Evolutionary conservation across 2,888 invertebrate species (phyloP).

Genomic region (Merodon equestris): DNA sequence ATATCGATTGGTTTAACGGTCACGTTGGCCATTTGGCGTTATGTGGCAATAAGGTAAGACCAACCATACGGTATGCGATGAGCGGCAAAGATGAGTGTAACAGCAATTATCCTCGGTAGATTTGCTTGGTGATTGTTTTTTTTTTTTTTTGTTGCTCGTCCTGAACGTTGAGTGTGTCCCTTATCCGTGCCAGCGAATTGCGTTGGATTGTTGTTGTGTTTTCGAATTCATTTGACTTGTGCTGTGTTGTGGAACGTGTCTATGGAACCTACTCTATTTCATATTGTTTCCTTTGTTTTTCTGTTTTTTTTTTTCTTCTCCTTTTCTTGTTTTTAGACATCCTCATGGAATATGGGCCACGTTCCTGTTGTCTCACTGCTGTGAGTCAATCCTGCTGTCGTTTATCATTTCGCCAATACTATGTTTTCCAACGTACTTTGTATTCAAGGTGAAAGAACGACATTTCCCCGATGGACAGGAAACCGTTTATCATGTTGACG

Average conservation of each 20-base stretch:
- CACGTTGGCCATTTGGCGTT: conserved; percentile 94
- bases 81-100: conserved; percentile 4
- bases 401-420: conserved; percentile 88
- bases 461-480: conserved; percentile 73
- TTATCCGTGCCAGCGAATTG: too few relatives aligned
- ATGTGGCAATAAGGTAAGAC: conserved; percentile 89
- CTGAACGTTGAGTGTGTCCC: background rate
- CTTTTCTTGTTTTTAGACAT: conserved; percentile 81
- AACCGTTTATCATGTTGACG: conserved; percentile 76
- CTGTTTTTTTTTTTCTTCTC: background rate
- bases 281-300: background rate
- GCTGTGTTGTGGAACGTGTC: too few relatives aligned
- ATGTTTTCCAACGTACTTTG: conserved; percentile 91
- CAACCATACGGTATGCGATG: background rate
- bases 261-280: too few relatives aligned
- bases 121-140: conserved; percentile 11
- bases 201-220: too few relatives aligned
- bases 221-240: too few relatives aligned
- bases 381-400: conserved; percentile 86
- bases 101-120: conserved; percentile 9
- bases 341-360: conserved; percentile 87
- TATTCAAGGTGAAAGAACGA: conserved; percentile 81
- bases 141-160: conserved; percentile 6
- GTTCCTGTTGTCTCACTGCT: conserved; percentile 88
- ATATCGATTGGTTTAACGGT: conserved; percentile 96